These are phyloP conservation scores for Etheostoma spectabile DNA, from an alignment of 2,113 vertebrate species.

Conservation along the genomic window DNA sequence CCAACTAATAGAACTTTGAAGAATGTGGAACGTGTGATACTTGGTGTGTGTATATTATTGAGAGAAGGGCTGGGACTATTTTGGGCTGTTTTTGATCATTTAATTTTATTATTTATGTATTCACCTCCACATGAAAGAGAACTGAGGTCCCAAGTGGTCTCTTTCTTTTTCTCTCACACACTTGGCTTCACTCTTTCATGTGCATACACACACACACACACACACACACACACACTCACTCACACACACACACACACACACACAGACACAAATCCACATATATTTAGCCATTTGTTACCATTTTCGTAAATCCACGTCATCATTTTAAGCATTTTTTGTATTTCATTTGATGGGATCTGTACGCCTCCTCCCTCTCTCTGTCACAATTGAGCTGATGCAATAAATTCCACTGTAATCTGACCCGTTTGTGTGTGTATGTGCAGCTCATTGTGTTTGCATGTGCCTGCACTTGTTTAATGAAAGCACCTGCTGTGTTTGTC, in stretches of 20 bases:
- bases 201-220: neutral
- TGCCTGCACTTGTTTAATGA: slow-evolving; percentile 58
- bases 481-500: slow-evolving; percentile 68
- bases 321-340: neutral
- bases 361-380: neutral
- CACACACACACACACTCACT: no score
- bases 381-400: slow-evolving; percentile 4
- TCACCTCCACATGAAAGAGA: slow-evolving; percentile 80
- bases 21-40: slow-evolving; percentile 12
- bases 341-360: slow-evolving; percentile 12
- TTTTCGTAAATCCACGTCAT: slow-evolving; percentile 16
- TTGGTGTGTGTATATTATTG: slow-evolving; percentile 31
- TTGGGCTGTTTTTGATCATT: slow-evolving; percentile 76
- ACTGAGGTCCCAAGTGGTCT: slow-evolving; percentile 63
- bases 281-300: slow-evolving; percentile 37
- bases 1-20: slow-evolving; percentile 33
- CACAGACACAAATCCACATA: slow-evolving; percentile 38
- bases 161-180: slow-evolving; percentile 53
- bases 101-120: slow-evolving; percentile 79
- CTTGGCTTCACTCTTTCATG: slow-evolving; percentile 25
- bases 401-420: slow-evolving; percentile 5
- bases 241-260: slow-evolving; percentile 11
- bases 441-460: slow-evolving; percentile 27
- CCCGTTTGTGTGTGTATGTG: neutral
- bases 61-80: slow-evolving; percentile 61